Evolutionary conservation across 2,113 vertebrate species (phyloP).

Genomic region (Silurus asotus): DNA sequence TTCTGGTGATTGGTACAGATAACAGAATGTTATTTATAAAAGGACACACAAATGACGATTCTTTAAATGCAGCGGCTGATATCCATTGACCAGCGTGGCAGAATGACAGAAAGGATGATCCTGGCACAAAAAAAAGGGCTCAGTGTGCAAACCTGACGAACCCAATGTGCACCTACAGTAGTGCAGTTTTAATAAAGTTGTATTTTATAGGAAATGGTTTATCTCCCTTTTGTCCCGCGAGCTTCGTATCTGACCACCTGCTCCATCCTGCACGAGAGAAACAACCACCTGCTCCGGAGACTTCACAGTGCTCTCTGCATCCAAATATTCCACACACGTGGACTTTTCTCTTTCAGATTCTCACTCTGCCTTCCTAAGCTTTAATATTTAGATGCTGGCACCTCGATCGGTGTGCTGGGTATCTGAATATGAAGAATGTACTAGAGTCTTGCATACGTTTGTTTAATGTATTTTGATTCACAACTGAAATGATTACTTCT

Average conservation of each 20-base stretch:
- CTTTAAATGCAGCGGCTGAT: not conserved
- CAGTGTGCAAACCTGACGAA: not conserved
- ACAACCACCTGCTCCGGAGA: slow-evolving; percentile 12
- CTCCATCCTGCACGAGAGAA: not conserved
- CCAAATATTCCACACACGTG: not conserved
- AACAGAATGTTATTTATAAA: not conserved
- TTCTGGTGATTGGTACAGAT: not conserved
- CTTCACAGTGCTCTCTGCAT: not conserved
- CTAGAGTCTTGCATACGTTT: not conserved
- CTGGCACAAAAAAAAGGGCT: not conserved
- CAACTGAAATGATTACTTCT: not conserved
- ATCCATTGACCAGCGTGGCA: too few species aligned
- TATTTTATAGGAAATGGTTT: not conserved
- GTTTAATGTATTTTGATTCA: not conserved
- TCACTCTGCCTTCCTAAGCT: not conserved
- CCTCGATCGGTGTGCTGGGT: too few species aligned
- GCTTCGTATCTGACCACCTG: slow-evolving; percentile 23
- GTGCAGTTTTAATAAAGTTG: not conserved
- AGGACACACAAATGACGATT: not conserved
- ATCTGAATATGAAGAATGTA: not conserved
- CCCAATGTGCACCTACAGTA: not conserved
- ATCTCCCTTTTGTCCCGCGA: not conserved
- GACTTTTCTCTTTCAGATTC: not conserved
- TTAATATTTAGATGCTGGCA: not conserved
- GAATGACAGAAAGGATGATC: not conserved